Evolutionary conservation across 1,140 invertebrate species (phyloP).

Genomic region (Drosophila sproati): DNA sequence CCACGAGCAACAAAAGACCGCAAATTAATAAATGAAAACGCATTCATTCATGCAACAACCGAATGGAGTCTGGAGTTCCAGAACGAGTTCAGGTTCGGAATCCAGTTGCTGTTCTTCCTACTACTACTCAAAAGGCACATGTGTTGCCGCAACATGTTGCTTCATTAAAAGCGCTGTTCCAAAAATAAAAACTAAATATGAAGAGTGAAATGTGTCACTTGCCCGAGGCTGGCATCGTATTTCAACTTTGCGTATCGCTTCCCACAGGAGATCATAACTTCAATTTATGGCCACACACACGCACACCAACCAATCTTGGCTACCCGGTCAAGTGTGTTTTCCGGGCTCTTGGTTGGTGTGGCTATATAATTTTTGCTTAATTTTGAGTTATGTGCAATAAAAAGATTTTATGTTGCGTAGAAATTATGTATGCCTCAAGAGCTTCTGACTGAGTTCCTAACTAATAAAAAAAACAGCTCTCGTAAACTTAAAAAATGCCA

Average conservation of each 20-base stretch:
- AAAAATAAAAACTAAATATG: conserved; percentile 15
- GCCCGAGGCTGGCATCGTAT: conserved; percentile 45
- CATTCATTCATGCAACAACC: conserved; percentile 77
- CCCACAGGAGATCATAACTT: conserved; percentile 46
- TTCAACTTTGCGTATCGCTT: conserved; percentile 42
- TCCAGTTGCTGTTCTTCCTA: conserved; percentile 13
- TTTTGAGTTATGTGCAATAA: conserved; percentile 66
- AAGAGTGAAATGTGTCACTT: conserved; percentile 48
- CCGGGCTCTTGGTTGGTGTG: conserved; percentile 1
- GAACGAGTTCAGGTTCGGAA: conserved; percentile 32
- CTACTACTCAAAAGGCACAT: conserved; percentile 52
- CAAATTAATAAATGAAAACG: conserved; percentile 79
- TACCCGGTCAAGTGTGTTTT: conserved; percentile 11
- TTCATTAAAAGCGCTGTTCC: conserved; percentile 56
- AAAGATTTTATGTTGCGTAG: conserved; percentile 59
- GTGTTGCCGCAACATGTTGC: conserved; percentile 70
- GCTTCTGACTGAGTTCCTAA: conserved; percentile 41
- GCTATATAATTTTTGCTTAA: conserved; percentile 46
- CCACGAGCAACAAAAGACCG: conserved; percentile 53
- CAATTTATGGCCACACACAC: conserved; percentile 52
- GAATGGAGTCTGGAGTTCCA: conserved; percentile 23
- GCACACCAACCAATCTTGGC: not conserved
- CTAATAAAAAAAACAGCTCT: conserved; percentile 28
- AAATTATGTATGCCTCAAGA: conserved; percentile 28
- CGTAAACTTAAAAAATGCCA: not conserved